Base-by-base conservation (phyloP, 2,888 invertebrate species). In the Sinhomidia bicolor region DNA sequence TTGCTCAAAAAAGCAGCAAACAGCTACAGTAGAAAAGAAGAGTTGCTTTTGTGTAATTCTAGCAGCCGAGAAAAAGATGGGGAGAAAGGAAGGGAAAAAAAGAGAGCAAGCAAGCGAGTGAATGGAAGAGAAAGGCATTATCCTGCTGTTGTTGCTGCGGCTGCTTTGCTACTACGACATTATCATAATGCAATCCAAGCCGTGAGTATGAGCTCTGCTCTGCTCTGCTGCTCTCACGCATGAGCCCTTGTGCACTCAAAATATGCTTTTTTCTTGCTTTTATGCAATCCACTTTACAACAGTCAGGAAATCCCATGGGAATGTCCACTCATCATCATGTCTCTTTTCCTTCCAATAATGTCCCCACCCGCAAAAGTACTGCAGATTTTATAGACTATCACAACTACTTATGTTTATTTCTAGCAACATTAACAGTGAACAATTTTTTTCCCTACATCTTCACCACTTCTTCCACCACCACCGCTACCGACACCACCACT, bases 141-240 rank as follows among this genome's bases (percentile, higher is more conserved):
- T 20, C 60, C 51, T 41, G 41, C 41, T 41, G 41, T 9, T 41
- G 41, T 9, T 41, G 41, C 41, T 41, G 41, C 41, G n/a, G n/a
- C 17, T 2, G n/a, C 14, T 2, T 14, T 51, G 17, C 51, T 51
- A 51, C 71, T 29, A 9, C 17, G 20, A 5, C 29, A 41, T 20
- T 44, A 71, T 23, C 44, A 20, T 71, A 41, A 71, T 17, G 23
- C 71, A 71, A 71, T 20, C 44, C 71, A 41, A 44, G 41, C 20
- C 41, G 20, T 44, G 44, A 12, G 12, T 65, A 36, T 7, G 32
- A 36, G 17, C 36, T 65, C 32, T 36, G 17, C n/a, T 26, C 5
- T 41, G n/a, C 36, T 68, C 44, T 44, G 32, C 36, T 44, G 17
- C 23, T 71, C 41, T 65, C 65, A 65, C 71, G 71, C 71, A 71